Evolutionary conservation across 2,888 invertebrate genomes (phyloP), one percentile per base, ranked within the genome.

Genomic region (Chironomus riparius): DNA sequence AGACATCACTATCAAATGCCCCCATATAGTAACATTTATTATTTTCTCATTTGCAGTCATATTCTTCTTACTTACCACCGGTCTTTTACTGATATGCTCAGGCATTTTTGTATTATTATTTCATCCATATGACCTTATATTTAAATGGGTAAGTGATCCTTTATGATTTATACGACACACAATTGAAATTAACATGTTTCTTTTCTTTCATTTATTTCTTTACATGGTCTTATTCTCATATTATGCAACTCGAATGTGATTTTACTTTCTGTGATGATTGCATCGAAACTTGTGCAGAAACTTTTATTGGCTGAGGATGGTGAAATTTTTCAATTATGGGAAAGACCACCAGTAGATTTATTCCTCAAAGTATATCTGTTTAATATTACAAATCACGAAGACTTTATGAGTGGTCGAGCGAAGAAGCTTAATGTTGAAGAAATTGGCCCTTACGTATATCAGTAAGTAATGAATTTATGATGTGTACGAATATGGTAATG

Each of bases 371-470:
- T 95, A 0, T 93, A 88, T 81, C 85, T 95, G 2, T 95, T 93
- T 84, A 95, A 95, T 81, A 86, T 94, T 2, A 95, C 95, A 7
- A 95, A 95, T 80, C 88, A 88, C 12, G 91, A 92, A 4, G 92
- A 89, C 4, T 94, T 90, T 82, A 84, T 94, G 82, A 86, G 87
- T 0, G 93, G 93, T 0, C 89, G 88, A 4, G 87, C 87, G 50
- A 92, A 91, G 80, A 92, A 91, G 80, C 82, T 95, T 22, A 87
- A 86, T 73, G 86, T 95, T 2, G 85, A 91, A 79, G 90, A 95
- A 85, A 88, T 93, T 10, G 95, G 95, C 0, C 95, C 95, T 0
- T 95, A 93, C 81, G 92, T 94, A 0, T 97, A 96, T 85, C 92
- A 89, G 96, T 96, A 85, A 87, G 87, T 68, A 2, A 15, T 15